Conservation (phyloP, 1,140 invertebrate species). For the Achroia grisella region DNA sequence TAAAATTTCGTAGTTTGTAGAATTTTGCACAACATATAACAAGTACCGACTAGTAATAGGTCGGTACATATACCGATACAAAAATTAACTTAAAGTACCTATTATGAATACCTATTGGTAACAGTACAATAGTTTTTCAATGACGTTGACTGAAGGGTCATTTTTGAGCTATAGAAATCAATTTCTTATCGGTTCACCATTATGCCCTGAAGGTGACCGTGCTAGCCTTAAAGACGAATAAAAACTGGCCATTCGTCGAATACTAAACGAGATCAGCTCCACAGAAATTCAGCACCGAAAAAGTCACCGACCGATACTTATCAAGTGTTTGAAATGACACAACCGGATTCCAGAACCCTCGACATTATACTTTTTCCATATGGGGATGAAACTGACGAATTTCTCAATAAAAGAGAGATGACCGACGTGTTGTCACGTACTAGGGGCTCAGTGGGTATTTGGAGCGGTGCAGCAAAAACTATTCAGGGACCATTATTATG, state of each 20-base stretch:
- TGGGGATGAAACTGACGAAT: conserved; percentile 70
- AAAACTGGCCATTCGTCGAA: conserved; percentile 60
- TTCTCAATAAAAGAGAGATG: conserved; percentile 73
- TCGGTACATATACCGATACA: no score
- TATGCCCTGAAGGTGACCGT: conserved; percentile 66
- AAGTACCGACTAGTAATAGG: no score
- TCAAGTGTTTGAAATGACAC: conserved; percentile 74
- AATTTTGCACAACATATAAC: no score
- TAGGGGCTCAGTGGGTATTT: conserved; percentile 56
- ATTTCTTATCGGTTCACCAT: conserved; percentile 66
- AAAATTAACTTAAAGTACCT: no score
- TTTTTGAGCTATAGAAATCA: conserved; percentile 23
- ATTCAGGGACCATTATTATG: conserved; percentile 71
- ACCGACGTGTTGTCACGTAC: conserved; percentile 65
- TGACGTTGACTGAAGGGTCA: conserved; percentile 11
- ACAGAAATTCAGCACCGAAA: conserved; percentile 62
- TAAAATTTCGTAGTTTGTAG: no score
- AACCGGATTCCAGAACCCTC: conserved; percentile 65
- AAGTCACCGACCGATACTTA: conserved; percentile 64
- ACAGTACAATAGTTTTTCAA: no score
- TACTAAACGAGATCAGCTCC: conserved; percentile 57
- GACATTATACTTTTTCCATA: conserved; percentile 53
- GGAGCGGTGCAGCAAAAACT: conserved; percentile 71
- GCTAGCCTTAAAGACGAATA: conserved; percentile 41
- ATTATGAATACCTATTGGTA: no score